Percentiles rank a stretch among this genome's conserved stretches.
Evolutionary conservation across 2,888 invertebrate species (phyloP).

Genomic region (Dorcus parallelipipedus): DNA sequence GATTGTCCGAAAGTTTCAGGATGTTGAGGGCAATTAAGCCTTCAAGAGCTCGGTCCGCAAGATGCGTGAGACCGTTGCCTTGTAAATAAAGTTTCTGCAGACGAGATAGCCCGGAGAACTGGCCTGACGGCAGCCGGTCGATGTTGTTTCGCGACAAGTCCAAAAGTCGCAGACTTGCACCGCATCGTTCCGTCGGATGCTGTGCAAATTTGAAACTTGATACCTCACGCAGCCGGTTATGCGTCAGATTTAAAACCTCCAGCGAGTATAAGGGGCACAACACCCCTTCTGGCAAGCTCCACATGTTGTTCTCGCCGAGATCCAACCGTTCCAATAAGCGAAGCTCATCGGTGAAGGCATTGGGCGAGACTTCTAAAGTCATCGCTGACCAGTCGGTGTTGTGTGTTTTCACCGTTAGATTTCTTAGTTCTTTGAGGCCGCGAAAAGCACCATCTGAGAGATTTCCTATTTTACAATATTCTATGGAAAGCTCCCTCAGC

Average conservation of each 20-base stretch:
- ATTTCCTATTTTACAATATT: slow-evolving; percentile 80
- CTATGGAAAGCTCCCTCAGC: slow-evolving; percentile 73
- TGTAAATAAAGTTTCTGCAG: slow-evolving; percentile 73
- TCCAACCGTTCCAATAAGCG: slow-evolving; percentile 71
- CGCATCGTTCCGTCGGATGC: slow-evolving; percentile 64
- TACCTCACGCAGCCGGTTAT: slow-evolving; percentile 74
- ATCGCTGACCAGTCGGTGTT: slow-evolving; percentile 82
- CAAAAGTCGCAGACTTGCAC: slow-evolving; percentile 64
- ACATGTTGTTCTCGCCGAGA: slow-evolving; percentile 77
- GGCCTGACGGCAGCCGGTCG: slow-evolving; percentile 68
- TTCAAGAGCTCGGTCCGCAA: slow-evolving; percentile 76
- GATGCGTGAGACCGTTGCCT: slow-evolving; percentile 70
- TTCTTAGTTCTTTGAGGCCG: slow-evolving; percentile 72
- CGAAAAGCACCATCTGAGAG: slow-evolving; percentile 79
- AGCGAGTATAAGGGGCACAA: slow-evolving; percentile 73
- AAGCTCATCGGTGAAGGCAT: slow-evolving; percentile 72
- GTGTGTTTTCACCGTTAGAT: slow-evolving; percentile 77
- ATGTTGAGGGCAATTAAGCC: slow-evolving; percentile 70
- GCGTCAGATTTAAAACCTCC: slow-evolving; percentile 74
- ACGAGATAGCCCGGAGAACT: slow-evolving; percentile 67
- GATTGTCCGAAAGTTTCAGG: slow-evolving; percentile 77
- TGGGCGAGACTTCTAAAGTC: slow-evolving; percentile 71
- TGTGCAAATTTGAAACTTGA: slow-evolving; percentile 67
- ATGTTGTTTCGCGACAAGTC: slow-evolving; percentile 78
- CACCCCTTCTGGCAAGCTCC: slow-evolving; percentile 72